Evolutionary conservation across 2,113 vertebrate genomes (phyloP).

Genomic region (Xiphophorus hellerii): DNA sequence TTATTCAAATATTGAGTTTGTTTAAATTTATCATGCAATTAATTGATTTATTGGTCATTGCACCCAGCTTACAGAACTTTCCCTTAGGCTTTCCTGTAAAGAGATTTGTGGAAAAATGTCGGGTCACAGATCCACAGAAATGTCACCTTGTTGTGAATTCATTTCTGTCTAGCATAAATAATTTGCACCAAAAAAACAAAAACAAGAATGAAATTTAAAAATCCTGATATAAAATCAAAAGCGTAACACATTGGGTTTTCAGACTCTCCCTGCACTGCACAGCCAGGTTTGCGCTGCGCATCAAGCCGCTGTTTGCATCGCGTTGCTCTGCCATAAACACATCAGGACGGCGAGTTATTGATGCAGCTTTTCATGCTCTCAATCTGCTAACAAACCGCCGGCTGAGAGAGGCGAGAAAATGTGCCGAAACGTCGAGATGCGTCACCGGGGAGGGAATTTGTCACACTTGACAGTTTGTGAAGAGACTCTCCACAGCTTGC

Average conservation of each 20-base stretch:
- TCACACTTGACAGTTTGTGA: neutral
- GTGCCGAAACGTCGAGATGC: neutral
- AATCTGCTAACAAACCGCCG: conserved; percentile 15
- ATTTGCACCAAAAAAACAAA: neutral
- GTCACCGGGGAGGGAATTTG: neutral
- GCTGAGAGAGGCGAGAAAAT: conserved; percentile 7
- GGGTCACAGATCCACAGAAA: neutral
- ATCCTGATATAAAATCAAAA: too few relatives aligned
- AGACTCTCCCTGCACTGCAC: neutral
- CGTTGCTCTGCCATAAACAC: conserved; percentile 4
- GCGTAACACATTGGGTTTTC: neutral
- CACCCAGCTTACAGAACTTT: too few relatives aligned
- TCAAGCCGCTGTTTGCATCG: conserved; percentile 3
- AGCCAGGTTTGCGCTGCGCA: conserved; percentile 2
- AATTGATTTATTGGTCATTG: too few relatives aligned
- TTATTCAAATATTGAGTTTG: too few relatives aligned
- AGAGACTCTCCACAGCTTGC: neutral
- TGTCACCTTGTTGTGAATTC: neutral
- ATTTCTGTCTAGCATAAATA: neutral
- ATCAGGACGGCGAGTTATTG: neutral
- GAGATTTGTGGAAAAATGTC: neutral
- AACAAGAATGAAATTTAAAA: neutral
- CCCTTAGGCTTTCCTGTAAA: neutral
- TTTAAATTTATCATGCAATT: too few relatives aligned
- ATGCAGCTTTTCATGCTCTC: conserved; percentile 6